phyloP scores from a whole-genome alignment of 2,888 invertebrate species.

The Drosophila melanosoma region DNA sequence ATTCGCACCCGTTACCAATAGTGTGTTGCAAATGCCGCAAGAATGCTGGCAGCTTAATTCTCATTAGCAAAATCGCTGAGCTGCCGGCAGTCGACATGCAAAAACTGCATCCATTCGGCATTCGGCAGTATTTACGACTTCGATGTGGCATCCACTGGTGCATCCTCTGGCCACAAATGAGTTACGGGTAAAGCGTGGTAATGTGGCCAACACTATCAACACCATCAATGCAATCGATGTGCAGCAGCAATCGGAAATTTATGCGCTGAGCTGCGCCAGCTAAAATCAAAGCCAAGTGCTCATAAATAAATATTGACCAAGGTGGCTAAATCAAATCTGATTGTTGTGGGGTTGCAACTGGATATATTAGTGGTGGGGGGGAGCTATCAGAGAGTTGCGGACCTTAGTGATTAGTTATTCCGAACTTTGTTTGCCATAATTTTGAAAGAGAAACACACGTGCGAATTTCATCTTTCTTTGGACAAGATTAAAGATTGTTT shows the following conservation, averaged over 20 bases:
- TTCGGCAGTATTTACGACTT: constrained; percentile 59
- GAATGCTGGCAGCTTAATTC: constrained; percentile 50
- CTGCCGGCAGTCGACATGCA: constrained; percentile 60
- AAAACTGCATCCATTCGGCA: constrained; percentile 70
- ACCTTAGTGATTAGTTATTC: constrained; percentile 62
- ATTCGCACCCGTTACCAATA: constrained; percentile 44
- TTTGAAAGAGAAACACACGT: constrained; percentile 43
- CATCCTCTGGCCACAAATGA: constrained; percentile 47
- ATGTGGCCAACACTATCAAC: constrained; percentile 41
- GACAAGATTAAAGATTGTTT: background rate
- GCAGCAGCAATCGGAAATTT: constrained; percentile 48
- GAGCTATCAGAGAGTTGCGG: constrained; percentile 5
- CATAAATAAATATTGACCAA: constrained; percentile 71
- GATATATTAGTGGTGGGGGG: constrained; percentile 17
- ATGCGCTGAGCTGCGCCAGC: constrained; percentile 63
- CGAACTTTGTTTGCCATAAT: constrained; percentile 47
- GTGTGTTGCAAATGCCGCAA: constrained; percentile 4
- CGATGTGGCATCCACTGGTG: constrained; percentile 34
- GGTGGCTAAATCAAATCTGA: constrained; percentile 70
- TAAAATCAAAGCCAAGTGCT: constrained; percentile 68
- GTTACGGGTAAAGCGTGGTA: constrained; percentile 54
- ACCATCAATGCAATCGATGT: constrained; percentile 15
- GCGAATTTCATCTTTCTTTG: constrained; percentile 26
- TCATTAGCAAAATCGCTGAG: constrained; percentile 67
- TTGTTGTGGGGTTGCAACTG: constrained; percentile 34